Evolutionary conservation across 2,888 invertebrate genomes (phyloP).

Genomic region (Dione juno): DNA sequence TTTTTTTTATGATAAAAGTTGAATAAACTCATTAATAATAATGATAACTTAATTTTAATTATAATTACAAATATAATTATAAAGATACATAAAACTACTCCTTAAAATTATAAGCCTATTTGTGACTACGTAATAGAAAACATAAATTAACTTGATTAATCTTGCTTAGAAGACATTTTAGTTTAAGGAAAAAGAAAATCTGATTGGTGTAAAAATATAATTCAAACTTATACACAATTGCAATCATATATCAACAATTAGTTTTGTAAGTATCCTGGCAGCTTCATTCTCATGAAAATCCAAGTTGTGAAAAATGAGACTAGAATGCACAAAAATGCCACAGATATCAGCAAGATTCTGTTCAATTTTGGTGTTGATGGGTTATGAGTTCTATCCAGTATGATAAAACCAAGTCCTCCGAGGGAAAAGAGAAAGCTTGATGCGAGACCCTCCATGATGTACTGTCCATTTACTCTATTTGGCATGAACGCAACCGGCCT

Average conservation of each 20-base stretch:
- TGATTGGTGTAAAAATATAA: constrained; percentile 38
- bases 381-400: constrained; percentile 96
- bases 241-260: constrained; percentile 56
- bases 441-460: constrained; percentile 99
- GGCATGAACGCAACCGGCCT: constrained; percentile 99
- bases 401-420: constrained; percentile 97
- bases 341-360: constrained; percentile 92
- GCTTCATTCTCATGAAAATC: constrained; percentile 99
- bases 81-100: not conserved
- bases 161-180: not conserved
- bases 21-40: not conserved
- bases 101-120: not conserved
- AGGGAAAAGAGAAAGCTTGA: constrained; percentile 98
- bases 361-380: constrained; percentile 95
- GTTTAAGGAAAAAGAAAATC: constrained; percentile 12
- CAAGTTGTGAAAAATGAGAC: constrained; percentile 98
- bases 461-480: constrained; percentile 98
- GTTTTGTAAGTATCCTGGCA: constrained; percentile 92
- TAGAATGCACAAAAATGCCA: constrained; percentile 95
- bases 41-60: too few species aligned
- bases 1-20: constrained; percentile 1
- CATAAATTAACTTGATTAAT: not conserved
- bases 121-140: not conserved
- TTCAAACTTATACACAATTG: constrained; percentile 38
- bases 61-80: not conserved